Evolutionary conservation across 2,888 invertebrate genomes (phyloP), one percentile per base, ranked within the genome.

Genomic region (Campoplex capitator): DNA sequence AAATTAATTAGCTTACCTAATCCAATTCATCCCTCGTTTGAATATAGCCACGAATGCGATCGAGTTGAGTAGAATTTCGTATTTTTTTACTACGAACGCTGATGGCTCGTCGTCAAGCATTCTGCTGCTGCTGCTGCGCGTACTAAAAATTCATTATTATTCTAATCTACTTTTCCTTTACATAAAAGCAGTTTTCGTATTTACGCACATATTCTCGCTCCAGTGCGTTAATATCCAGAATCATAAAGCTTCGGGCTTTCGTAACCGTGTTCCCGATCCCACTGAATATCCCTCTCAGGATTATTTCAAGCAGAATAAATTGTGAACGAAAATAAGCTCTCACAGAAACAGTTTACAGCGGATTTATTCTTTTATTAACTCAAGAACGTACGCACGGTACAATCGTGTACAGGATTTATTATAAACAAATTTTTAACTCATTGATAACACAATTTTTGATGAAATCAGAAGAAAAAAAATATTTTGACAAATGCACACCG

Each of bases 281-380:
- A 56, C 54, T 18, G 45, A 70, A 56, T 23, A 70, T 42, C 18
- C 56, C 56, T 23, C 70, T 45, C 45, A 28, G 78, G 56, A 38
- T 42, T 79, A 70, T 45, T 79, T 42, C 70, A 18, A 79, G 70
- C 42, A 68, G 54, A 79, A 79, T 42, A 16, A 75, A 58, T 45
- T 51, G 28, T 8, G 18, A 62, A 45, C 28, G 45, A 75, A 48
- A 32, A 28, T 23, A 75, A 75, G 74, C 74, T 28, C 56, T 45
- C 48, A 8, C 73, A n/a, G 32, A 38, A 74, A 54, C 35, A 4
- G 38, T 54, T n/a, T 35, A 23, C 54, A 23, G 54, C 38, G 35
- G 38, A 74, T 74, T 74, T 11, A 54, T 74, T 38, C 13, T 35
- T 74, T 56, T 38, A 23, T 67, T 38, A 0, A 2, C 58, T 42